phyloP scores from a whole-genome alignment of 2,888 invertebrate species.

The Apomyelois bistriatella region DNA sequence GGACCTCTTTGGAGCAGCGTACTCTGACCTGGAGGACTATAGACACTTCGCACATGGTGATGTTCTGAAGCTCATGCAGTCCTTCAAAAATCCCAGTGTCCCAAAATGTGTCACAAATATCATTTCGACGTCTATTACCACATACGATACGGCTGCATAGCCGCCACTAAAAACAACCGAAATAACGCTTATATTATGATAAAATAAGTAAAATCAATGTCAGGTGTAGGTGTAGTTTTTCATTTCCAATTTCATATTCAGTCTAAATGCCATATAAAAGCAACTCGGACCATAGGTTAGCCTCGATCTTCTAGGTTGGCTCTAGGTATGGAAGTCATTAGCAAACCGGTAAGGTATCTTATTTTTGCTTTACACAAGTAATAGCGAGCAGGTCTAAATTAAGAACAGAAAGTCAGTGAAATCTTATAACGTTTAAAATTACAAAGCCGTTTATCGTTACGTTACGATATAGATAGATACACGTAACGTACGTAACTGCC shows the following conservation, averaged over 20 bases:
- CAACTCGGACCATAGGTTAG: neutral
- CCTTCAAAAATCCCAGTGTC: too few species aligned
- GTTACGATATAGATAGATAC: neutral
- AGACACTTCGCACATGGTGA: too few species aligned
- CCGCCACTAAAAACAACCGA: too few species aligned
- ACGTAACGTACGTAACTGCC: neutral
- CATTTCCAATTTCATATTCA: neutral
- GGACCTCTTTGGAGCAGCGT: too few species aligned
- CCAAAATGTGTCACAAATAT: too few species aligned
- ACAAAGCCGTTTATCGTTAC: neutral
- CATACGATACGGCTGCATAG: too few species aligned
- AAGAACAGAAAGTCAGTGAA: slow-evolving; percentile 1
- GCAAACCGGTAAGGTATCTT: slow-evolving; percentile 1
- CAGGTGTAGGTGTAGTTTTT: neutral
- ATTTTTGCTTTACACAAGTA: neutral
- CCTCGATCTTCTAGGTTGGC: neutral
- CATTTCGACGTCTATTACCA: too few species aligned
- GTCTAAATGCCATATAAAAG: neutral
- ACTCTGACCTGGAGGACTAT: too few species aligned
- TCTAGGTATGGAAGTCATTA: slow-evolving; percentile 9
- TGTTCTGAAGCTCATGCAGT: too few species aligned
- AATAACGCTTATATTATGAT: neutral
- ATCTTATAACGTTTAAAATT: neutral
- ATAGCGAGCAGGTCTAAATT: neutral
- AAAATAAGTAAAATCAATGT: neutral